Evolutionary conservation across 2,888 invertebrate species (phyloP), one percentile per base, ranked within the genome.

Genomic region (Endomychus coccineus): DNA sequence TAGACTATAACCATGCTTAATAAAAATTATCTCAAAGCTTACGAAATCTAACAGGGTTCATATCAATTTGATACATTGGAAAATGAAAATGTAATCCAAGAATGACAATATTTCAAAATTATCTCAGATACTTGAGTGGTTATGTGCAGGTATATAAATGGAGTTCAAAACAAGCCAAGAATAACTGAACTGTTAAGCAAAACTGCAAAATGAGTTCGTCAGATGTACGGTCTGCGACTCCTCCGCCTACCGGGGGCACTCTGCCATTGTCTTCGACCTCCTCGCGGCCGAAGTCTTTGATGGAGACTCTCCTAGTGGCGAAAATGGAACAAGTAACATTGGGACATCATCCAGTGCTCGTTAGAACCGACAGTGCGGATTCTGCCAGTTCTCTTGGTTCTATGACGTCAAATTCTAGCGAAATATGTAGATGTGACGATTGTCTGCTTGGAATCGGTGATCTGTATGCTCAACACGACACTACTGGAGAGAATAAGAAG

Each of bases 371-470:
- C 54, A 85, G 86, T 4, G 71, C 83, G 62, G 86, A 86, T 59
- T 81, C 81, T 46, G 77, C 77, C 50, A 80, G 82, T 61, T 82
- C 83, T 36, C 70, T 78, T 37, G 75, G 78, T 11, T 83, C 83
- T 1, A 70, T 73, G 59, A 77, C 79, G 39, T 83, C 84, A 4
- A 54, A 76, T 45, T 70, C 77, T 4, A 80, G 80, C 61, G 84
- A 84, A 56, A 78, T 85, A 47, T 87, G 87, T 63, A 72, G 79
- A 43, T 88, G 87, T 61, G 87, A 87, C 59, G 87, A 88, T 63
- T 87, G 87, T 53, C 67, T 87, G 42, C 71, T 87, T 48, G 87
- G 85, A 3, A 87, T 87, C 46, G 84, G 79, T 48, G 87, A 87
- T 68, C 73, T 78, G 48, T 82, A 83, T 59, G 71, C 73, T 55